Conservation (phyloP, 2,888 invertebrate genomes). For the Aleiodes testaceus region DNA sequence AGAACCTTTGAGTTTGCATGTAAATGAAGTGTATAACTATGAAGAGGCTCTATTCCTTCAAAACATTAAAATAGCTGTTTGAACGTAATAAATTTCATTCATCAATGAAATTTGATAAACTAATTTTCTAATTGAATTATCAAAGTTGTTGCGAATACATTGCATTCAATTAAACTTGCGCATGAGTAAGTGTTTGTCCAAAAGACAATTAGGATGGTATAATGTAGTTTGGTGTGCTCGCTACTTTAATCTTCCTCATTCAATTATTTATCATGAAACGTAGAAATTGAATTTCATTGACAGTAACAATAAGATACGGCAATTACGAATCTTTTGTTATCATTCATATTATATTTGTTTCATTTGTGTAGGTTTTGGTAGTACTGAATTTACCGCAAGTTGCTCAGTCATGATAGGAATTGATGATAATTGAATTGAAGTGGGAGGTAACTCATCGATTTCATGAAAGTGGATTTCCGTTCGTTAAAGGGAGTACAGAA, state of each 20-base stretch:
- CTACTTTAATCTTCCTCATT: neutral
- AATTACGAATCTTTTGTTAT: constrained; percentile 50
- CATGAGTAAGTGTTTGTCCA: too few relatives aligned
- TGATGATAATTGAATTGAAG: constrained; percentile 22
- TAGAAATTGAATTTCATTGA: constrained; percentile 61
- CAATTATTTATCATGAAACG: constrained; percentile 37
- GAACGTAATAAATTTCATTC: neutral
- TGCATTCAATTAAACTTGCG: too few relatives aligned
- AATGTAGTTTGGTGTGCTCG: neutral
- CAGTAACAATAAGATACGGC: constrained; percentile 56
- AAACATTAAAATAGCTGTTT: neutral
- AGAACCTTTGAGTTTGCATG: constrained; percentile 13
- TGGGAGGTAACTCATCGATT: constrained; percentile 5
- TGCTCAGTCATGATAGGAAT: constrained; percentile 23
- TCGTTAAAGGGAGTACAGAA: neutral
- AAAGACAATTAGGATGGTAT: too few relatives aligned
- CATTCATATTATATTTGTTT: constrained; percentile 23
- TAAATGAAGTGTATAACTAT: constrained; percentile 19
- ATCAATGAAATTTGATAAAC: neutral
- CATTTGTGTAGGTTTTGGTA: constrained; percentile 31
- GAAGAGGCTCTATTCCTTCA: neutral
- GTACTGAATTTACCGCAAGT: constrained; percentile 7
- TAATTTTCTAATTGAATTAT: too few relatives aligned
- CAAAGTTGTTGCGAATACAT: too few relatives aligned
- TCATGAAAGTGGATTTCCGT: constrained; percentile 3